phyloP scores from a whole-genome alignment of 2,113 vertebrate species.

The Muntiacus muntjak region DNA sequence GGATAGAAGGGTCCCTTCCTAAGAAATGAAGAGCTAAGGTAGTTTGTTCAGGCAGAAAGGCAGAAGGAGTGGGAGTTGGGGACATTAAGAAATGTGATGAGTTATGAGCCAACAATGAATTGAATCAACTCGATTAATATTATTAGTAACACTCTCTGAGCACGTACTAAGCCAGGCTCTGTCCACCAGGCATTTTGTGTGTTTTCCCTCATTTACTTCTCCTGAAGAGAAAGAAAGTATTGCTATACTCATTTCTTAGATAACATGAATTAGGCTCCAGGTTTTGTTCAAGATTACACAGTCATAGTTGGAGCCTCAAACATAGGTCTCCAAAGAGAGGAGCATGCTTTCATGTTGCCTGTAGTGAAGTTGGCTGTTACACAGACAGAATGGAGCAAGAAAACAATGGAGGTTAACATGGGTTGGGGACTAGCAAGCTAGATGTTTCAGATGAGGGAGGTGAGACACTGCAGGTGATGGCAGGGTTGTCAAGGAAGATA shows the following conservation, averaged over 20 bases:
- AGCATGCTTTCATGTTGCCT: background rate
- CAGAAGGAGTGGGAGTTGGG: background rate
- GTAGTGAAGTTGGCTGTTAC: background rate
- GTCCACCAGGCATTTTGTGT: background rate
- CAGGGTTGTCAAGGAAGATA: background rate
- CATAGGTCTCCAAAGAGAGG: background rate
- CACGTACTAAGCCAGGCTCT: background rate
- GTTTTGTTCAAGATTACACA: background rate
- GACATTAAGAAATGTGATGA: background rate
- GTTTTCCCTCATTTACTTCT: background rate
- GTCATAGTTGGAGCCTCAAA: background rate
- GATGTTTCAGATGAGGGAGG: background rate
- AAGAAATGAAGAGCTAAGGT: background rate
- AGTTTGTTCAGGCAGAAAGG: background rate
- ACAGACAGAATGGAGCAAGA: background rate
- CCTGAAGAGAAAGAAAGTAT: background rate
- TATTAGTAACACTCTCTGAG: background rate
- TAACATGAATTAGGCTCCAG: background rate
- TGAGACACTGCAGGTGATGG: no score
- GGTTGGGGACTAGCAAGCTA: background rate
- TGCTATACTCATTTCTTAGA: background rate
- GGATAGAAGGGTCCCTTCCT: background rate
- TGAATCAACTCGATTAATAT: background rate
- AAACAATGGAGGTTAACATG: background rate
- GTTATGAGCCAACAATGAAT: background rate